A percentile compares a stretch with the other conserved stretches of the same genome.
Conservation (phyloP, 2,797 vertebrate species). For the Crocodylus rhombifer region DNA sequence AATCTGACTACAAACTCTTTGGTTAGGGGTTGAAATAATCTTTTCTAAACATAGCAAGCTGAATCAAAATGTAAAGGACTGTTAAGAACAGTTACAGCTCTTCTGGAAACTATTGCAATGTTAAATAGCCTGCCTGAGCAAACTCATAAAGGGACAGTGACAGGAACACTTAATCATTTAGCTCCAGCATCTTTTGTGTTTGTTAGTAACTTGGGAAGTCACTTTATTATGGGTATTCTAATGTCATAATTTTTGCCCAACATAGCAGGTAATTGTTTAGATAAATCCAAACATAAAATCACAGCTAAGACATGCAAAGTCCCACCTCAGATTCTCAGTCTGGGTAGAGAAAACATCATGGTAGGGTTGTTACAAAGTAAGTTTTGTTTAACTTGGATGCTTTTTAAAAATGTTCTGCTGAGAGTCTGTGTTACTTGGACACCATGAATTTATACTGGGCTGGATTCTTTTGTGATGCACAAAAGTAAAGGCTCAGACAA, state of each 20-base stretch:
- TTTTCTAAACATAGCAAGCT: background rate
- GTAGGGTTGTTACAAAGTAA: background rate
- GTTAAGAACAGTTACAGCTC: background rate
- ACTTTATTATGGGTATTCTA: background rate
- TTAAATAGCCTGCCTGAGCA: background rate
- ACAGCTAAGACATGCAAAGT: background rate
- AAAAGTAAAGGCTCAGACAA: background rate
- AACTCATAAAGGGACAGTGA: background rate
- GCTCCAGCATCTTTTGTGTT: background rate
- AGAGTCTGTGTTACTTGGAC: background rate
- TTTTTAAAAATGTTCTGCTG: background rate
- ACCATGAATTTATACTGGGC: background rate
- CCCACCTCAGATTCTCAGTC: background rate
- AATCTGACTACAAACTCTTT: background rate
- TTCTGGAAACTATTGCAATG: background rate
- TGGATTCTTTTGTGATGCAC: background rate
- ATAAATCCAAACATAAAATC: slow-evolving; percentile 14
- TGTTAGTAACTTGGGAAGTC: background rate
- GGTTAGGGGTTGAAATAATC: background rate
- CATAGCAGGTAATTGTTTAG: slow-evolving; percentile 22
- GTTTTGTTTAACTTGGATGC: background rate
- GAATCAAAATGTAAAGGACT: background rate
- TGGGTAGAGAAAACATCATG: background rate
- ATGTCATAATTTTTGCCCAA: slow-evolving; percentile 31
- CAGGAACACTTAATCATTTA: background rate